Percentiles rank a stretch among this genome's conserved stretches.
Conservation (phyloP, 2,113 vertebrate species). For the Phalacrocorax pelagicus region DNA sequence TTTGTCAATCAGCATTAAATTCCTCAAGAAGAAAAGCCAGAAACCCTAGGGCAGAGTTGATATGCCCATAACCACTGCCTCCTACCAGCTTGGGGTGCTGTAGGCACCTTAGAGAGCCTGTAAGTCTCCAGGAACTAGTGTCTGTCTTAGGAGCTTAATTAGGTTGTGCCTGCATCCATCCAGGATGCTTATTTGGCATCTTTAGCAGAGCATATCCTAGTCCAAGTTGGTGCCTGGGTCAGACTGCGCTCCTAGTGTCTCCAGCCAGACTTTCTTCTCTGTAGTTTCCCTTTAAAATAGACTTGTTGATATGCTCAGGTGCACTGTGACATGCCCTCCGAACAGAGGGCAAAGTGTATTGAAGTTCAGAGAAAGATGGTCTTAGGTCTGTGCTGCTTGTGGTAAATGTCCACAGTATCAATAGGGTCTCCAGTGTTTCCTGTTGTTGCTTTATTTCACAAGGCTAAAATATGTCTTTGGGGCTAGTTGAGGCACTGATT, state of each 20-base stretch:
- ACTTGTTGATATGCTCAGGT: background rate
- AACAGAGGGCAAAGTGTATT: rapidly evolving
- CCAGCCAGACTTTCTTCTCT: background rate
- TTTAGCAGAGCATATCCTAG: background rate
- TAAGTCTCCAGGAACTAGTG: background rate
- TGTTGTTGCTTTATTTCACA: background rate
- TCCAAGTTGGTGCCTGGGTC: background rate
- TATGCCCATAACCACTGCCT: background rate
- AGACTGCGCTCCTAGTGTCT: background rate
- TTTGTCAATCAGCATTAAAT: background rate
- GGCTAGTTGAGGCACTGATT: background rate
- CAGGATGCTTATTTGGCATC: background rate
- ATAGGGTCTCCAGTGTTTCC: background rate
- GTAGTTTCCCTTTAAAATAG: background rate
- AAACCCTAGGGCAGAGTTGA: background rate
- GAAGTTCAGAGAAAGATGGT: background rate
- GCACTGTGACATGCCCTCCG: background rate
- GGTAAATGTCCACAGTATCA: background rate
- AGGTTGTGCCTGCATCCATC: background rate
- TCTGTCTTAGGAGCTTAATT: background rate
- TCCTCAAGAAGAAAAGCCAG: background rate
- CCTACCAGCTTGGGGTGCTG: background rate
- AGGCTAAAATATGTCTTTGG: background rate
- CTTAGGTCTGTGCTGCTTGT: rapidly evolving
- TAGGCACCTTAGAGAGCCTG: background rate